These are phyloP conservation scores for Nesidiocoris tenuis DNA, from an alignment of 2,888 invertebrate genomes.

Conservation along the genomic window DNA sequence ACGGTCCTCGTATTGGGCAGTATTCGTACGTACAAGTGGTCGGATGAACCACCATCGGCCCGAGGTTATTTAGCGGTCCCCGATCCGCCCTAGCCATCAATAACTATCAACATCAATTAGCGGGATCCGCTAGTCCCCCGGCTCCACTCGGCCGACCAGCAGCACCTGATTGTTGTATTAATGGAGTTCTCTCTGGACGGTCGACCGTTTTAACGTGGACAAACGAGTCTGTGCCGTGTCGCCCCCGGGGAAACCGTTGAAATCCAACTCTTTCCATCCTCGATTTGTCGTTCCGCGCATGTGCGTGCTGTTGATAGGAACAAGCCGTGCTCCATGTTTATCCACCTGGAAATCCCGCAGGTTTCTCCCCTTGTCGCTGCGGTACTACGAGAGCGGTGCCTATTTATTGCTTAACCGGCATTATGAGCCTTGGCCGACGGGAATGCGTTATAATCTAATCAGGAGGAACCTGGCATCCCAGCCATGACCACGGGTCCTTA, in stretches of 20 bases:
- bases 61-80: slow-evolving; percentile 33
- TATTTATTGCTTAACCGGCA: too few species aligned
- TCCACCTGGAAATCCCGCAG: neutral
- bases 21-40: neutral
- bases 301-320: neutral
- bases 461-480: too few species aligned
- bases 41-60: neutral
- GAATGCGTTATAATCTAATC: too few species aligned
- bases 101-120: slow-evolving; percentile 40
- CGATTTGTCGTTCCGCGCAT: too few species aligned
- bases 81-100: slow-evolving; percentile 33
- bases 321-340: neutral
- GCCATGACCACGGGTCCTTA: too few species aligned
- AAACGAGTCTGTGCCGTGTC: slow-evolving; percentile 15
- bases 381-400: neutral
- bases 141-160: neutral
- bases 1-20: neutral
- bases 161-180: slow-evolving; percentile 39
- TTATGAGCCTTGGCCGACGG: too few species aligned
- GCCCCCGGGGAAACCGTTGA: neutral
- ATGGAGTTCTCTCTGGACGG: slow-evolving; percentile 2
- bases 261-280: neutral
- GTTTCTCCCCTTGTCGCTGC: too few species aligned
- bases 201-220: slow-evolving; percentile 15
- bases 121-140: neutral